Conservation (phyloP, 2,113 vertebrate genomes). For the Lophius piscatorius region DNA sequence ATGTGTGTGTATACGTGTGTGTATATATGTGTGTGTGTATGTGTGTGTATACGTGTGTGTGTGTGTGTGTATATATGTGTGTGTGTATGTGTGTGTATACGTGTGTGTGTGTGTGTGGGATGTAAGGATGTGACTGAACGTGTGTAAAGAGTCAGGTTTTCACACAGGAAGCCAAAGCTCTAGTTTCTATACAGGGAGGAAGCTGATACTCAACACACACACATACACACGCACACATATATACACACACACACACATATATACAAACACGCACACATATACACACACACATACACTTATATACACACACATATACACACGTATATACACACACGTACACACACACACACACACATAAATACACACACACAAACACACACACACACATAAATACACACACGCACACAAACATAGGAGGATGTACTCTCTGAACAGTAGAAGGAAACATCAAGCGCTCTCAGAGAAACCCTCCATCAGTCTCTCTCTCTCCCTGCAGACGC, state of each 20-base stretch:
- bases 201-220: slow-evolving; percentile 36
- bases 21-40: slow-evolving; percentile 19
- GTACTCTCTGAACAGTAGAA: too few species aligned
- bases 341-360: slow-evolving; percentile 9
- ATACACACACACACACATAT: slow-evolving; percentile 6
- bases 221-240: not conserved
- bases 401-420: too few species aligned
- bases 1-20: slow-evolving; percentile 9
- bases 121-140: slow-evolving; percentile 5
- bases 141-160: slow-evolving; percentile 63
- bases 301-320: too few species aligned
- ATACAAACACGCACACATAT: slow-evolving; percentile 11
- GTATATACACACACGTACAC: not conserved
- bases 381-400: too few species aligned
- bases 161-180: slow-evolving; percentile 69
- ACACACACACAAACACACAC: slow-evolving; percentile 1
- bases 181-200: slow-evolving; percentile 59
- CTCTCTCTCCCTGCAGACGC: too few species aligned
- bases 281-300: too few species aligned
- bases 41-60: not conserved
- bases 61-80: not conserved
- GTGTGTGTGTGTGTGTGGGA: not conserved
- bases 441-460: too few species aligned
- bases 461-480: too few species aligned
- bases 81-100: not conserved